Percentiles rank a stretch among this genome's conserved stretches.
phyloP scores from a whole-genome alignment of 2,797 vertebrate genomes.

The Pseudotriccus pelzelni region DNA sequence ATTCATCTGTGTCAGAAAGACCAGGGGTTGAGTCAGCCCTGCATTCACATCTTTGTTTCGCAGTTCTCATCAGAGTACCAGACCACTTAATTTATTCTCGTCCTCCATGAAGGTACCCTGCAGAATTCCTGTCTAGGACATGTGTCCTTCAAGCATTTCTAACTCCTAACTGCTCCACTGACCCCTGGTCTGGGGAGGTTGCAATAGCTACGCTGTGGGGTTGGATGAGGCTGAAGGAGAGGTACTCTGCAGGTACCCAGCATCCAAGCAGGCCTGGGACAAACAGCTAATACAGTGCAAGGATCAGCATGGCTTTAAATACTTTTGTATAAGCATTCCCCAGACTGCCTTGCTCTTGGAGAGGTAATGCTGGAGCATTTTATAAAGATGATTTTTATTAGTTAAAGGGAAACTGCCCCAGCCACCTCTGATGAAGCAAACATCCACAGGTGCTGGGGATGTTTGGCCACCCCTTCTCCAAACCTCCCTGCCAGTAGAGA shows the following conservation, averaged over 20 bases:
- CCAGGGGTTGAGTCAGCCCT: not conserved
- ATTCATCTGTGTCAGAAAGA: slow-evolving; percentile 35
- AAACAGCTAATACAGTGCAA: not conserved
- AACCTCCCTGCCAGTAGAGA: not conserved
- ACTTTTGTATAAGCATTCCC: not conserved
- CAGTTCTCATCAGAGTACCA: not conserved
- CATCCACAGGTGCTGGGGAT: not conserved
- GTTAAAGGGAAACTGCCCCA: not conserved
- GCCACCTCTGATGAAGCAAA: not conserved
- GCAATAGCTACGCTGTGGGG: not conserved
- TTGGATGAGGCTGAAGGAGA: not conserved
- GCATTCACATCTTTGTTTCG: not conserved
- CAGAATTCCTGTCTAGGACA: not conserved
- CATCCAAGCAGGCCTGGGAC: not conserved
- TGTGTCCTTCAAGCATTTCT: not conserved
- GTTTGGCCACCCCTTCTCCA: not conserved
- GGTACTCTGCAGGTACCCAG: not conserved
- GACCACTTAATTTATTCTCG: not conserved
- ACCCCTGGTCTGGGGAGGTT: not conserved
- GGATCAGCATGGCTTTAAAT: not conserved
- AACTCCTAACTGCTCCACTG: not conserved
- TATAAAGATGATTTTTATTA: not conserved
- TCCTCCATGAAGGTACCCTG: not conserved
- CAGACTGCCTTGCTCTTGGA: not conserved
- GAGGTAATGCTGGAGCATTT: accelerated